Evolutionary conservation across 2,888 invertebrate species (phyloP), one percentile per base, ranked within the genome.

Genomic region (Tenthredo mesomela): DNA sequence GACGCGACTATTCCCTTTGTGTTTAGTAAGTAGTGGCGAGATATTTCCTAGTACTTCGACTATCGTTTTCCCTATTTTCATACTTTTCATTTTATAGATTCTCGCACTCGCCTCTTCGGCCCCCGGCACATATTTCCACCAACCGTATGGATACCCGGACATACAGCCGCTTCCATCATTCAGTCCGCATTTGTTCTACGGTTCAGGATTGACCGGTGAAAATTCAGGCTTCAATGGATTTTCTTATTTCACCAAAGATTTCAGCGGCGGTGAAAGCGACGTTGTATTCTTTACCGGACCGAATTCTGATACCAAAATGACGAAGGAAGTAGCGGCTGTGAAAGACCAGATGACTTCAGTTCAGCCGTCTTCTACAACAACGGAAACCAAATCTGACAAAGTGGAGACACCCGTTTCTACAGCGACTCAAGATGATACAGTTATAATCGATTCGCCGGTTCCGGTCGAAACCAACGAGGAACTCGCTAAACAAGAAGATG

Each of bases 211-310:
- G 43, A 33, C 9, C 43, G 43, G 18, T 3, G 67, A 10, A n/a
- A 61, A n/a, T 82, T 70, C 73, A 29, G 29, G 37, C 40, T 88
- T 88, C 67, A 86, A 88, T 9, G 92, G 92, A 40, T 92, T 91
- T 84, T 90, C 90, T 6, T 92, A 92, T 84, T 88, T 88, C 29
- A 92, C 91, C 2, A 88, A 89, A 71, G 89, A 88, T 73, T 87
- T 90, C 7, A 88, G 89, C 86, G 91, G 90, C 37, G 91, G 89
- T 0, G 88, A 85, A 82, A 90, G 91, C 3, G 90, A 90, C 82
- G 92, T 92, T 43, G 86, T 91, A 50, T 92, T 91, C 85, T 86
- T 90, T 83, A 88, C 89, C 25, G 91, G 91, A 15, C 88, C 90
- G 0, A 89, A 91, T 86, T 87, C 90, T 6, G 85, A 86, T 33